A percentile compares a stretch with the other conserved stretches of the same genome.
phyloP scores from a whole-genome alignment of 2,888 invertebrate genomes.

The Tipula vernalis region DNA sequence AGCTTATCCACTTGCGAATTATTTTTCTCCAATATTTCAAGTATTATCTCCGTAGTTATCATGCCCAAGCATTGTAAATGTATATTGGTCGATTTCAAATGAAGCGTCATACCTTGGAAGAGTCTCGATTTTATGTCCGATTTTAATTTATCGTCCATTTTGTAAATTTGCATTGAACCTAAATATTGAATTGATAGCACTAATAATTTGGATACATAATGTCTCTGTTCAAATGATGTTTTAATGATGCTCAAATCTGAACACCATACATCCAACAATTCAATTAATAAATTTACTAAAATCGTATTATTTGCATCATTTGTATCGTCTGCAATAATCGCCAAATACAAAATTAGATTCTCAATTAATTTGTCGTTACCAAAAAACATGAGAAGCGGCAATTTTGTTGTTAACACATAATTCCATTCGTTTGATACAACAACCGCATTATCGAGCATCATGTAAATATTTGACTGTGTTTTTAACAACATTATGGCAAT shows the following conservation, averaged over 20 bases:
- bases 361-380: constrained; percentile 37
- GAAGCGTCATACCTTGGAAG: constrained; percentile 51
- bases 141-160: constrained; percentile 21
- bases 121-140: constrained; percentile 33
- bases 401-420: constrained; percentile 49
- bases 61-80: constrained; percentile 57
- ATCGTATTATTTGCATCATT: constrained; percentile 25
- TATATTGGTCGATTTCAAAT: constrained; percentile 50
- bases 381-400: constrained; percentile 42
- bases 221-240: constrained; percentile 53
- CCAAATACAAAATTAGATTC: constrained; percentile 50
- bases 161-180: constrained; percentile 22
- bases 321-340: constrained; percentile 27
- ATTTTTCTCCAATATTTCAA: constrained; percentile 30
- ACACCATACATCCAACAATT: constrained; percentile 53
- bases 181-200: constrained; percentile 40
- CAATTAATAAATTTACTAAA: constrained; percentile 38
- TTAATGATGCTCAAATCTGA: constrained; percentile 49
- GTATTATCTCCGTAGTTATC: constrained; percentile 54
- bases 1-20: constrained; percentile 38
- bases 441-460: constrained; percentile 38
- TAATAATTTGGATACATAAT: constrained; percentile 54
- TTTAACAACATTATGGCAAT: constrained; percentile 44
- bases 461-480: constrained; percentile 31
- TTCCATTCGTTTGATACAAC: constrained; percentile 48